Base-by-base conservation (phyloP, 1,140 invertebrate genomes). In the Aradophagus sp. region DNA sequence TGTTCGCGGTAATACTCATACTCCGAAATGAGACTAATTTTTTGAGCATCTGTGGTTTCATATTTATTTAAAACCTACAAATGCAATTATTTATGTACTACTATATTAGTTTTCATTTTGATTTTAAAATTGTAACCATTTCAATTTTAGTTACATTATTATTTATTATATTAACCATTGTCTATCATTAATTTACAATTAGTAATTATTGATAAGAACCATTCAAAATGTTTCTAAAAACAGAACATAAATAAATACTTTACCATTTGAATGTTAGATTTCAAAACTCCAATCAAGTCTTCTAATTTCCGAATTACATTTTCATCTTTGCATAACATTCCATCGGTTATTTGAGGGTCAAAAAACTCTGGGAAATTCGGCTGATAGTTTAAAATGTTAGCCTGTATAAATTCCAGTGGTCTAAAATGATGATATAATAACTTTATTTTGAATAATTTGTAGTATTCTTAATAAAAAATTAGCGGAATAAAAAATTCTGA, bases 1-100 rank as follows among this genome's bases (percentile, higher is more conserved):
- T 91, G 85, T 59, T 93, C 90, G 16, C 91, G 87, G 95, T 95
- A 97, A 68, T 92, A 94, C 23, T 91, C 90, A 71, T 92, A 93
- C 77, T 96, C 93, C 0, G 92, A 90, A 44, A 95, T 84, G 0
- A 94, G 94, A 0, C 91, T 92, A 47, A 91, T 89, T 0, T 90
- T 92, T 31, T 88, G 84, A 1, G 90, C 88, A 20, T 79, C 80
- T 73, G 80, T 80, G 5, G 27, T 74, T 17, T 52, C 44, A 23
- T 75, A 83, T 23, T 23, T 23, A 4, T 4, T 23, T 4, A 23
- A 23, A 23, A 23, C 4, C 8, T 23, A 23, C 20, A 23, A 23
- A 23, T 23, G 20, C 7, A 29, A 29, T 5, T 29, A 29, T 29
- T 23, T 10, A 29, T n/a, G 27, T 2, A 29, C 11, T 10, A 29